Percentiles rank a stretch among this genome's conserved stretches.
Evolutionary conservation across 2,888 invertebrate genomes (phyloP).

Genomic region (Neoaliturus tenellus): DNA sequence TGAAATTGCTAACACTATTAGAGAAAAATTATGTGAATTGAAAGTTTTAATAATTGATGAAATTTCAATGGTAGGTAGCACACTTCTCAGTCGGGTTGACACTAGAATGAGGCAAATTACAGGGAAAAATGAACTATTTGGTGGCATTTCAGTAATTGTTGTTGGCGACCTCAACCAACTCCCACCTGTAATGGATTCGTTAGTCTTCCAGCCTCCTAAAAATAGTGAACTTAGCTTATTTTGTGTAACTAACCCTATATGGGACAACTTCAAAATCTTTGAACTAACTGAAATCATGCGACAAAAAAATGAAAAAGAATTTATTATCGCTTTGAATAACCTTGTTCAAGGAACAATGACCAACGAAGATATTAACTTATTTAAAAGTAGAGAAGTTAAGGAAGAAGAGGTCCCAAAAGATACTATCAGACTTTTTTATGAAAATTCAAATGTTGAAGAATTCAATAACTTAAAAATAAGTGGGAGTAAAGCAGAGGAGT

Average conservation of each 20-base stretch:
- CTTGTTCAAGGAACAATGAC: constrained; percentile 65
- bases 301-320: constrained; percentile 67
- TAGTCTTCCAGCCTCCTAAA: constrained; percentile 63
- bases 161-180: constrained; percentile 70
- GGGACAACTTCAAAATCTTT: constrained; percentile 62
- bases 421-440: constrained; percentile 43
- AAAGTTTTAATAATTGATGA: constrained; percentile 69
- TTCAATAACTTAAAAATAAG: constrained; percentile 4
- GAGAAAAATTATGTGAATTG: constrained; percentile 62
- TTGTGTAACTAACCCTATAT: not conserved
- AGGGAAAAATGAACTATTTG: constrained; percentile 66
- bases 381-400: not conserved
- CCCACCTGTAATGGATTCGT: constrained; percentile 67
- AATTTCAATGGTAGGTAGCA: constrained; percentile 69
- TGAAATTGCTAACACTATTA: constrained; percentile 62
- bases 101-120: constrained; percentile 68
- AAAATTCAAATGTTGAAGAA: constrained; percentile 27
- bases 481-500: not conserved
- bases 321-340: constrained; percentile 66
- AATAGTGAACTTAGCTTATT: not conserved
- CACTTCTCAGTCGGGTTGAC: constrained; percentile 66
- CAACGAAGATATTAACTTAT: not conserved
- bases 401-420: constrained; percentile 60
- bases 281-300: constrained; percentile 69
- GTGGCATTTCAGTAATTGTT: constrained; percentile 68